These are phyloP conservation scores for Lampris incognitus DNA, from an alignment of 2,113 vertebrate genomes.

Conservation along the genomic window DNA sequence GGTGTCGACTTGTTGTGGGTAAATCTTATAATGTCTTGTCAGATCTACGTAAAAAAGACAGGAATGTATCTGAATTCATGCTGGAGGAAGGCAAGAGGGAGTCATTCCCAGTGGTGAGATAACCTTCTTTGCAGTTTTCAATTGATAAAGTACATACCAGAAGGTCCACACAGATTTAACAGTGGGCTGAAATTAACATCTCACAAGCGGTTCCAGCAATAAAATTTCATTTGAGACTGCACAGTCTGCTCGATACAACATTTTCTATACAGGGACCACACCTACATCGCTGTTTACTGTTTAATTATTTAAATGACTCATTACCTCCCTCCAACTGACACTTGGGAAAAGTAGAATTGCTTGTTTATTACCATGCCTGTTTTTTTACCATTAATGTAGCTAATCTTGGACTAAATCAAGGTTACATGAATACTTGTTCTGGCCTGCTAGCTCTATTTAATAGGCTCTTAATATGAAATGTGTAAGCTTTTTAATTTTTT, in stretches of 20 bases:
- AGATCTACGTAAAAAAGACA: slow-evolving; percentile 2
- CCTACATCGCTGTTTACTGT: not conserved
- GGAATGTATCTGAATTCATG: not conserved
- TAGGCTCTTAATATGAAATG: not conserved
- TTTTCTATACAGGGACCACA: slow-evolving; percentile 20
- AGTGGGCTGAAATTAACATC: slow-evolving; percentile 42
- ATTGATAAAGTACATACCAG: slow-evolving; percentile 30
- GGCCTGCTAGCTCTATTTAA: not conserved
- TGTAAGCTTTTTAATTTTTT: not conserved
- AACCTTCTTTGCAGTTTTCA: slow-evolving; percentile 20
- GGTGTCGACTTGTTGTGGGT: not conserved
- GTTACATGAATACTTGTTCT: not conserved
- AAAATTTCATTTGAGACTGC: slow-evolving; percentile 19
- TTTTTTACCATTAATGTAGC: not conserved
- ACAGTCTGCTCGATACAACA: slow-evolving; percentile 25
- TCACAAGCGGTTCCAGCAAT: slow-evolving; percentile 42
- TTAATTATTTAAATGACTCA: slow-evolving; percentile 34
- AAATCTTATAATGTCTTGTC: not conserved
- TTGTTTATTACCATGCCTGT: not conserved
- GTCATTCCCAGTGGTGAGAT: slow-evolving; percentile 21
- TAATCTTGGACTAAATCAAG: not conserved
- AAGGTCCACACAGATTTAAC: slow-evolving; percentile 45
- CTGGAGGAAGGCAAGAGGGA: slow-evolving; percentile 6
- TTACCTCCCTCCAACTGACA: slow-evolving; percentile 20
- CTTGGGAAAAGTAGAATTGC: not conserved